These are phyloP conservation scores for Netelia fuscicornis DNA, from an alignment of 2,888 invertebrate genomes.

Conservation along the genomic window DNA sequence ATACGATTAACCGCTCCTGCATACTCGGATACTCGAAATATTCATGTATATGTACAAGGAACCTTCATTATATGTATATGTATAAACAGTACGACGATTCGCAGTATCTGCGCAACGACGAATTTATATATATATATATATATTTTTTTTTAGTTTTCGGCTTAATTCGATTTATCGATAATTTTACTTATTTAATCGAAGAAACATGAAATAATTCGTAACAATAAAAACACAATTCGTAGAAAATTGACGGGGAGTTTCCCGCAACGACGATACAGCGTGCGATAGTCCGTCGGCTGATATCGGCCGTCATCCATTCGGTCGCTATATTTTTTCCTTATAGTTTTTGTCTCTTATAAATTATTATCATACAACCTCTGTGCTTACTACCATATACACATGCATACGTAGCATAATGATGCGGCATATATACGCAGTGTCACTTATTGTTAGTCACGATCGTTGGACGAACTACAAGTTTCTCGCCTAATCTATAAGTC, in stretches of 20 bases:
- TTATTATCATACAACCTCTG: conserved; percentile 51
- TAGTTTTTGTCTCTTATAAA: conserved; percentile 20
- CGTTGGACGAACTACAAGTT: conserved; percentile 25
- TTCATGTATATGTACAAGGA: conserved; percentile 76
- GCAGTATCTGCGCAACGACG: conserved; percentile 68
- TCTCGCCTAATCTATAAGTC: conserved; percentile 34
- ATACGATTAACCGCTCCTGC: conserved; percentile 62
- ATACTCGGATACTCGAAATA: conserved; percentile 64
- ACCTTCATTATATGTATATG: conserved; percentile 67
- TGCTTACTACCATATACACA: conserved; percentile 24
- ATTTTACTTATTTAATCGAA: conserved; percentile 60
- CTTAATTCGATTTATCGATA: conserved; percentile 71
- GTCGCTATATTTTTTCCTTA: neutral
- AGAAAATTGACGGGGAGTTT: conserved; percentile 71
- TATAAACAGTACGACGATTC: conserved; percentile 73
- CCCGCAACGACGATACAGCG: conserved; percentile 28
- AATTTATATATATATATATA: conserved; percentile 57
- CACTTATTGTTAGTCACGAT: conserved; percentile 16
- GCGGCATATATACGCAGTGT: conserved; percentile 15
- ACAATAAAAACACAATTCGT: conserved; percentile 64
- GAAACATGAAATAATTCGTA: conserved; percentile 62
- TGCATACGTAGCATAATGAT: conserved; percentile 25
- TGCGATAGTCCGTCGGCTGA: conserved; percentile 21
- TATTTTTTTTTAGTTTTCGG: conserved; percentile 67
- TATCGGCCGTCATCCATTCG: conserved; percentile 14